Base-by-base conservation (phyloP, 2,888 invertebrate genomes). In the Hedya salicella region DNA sequence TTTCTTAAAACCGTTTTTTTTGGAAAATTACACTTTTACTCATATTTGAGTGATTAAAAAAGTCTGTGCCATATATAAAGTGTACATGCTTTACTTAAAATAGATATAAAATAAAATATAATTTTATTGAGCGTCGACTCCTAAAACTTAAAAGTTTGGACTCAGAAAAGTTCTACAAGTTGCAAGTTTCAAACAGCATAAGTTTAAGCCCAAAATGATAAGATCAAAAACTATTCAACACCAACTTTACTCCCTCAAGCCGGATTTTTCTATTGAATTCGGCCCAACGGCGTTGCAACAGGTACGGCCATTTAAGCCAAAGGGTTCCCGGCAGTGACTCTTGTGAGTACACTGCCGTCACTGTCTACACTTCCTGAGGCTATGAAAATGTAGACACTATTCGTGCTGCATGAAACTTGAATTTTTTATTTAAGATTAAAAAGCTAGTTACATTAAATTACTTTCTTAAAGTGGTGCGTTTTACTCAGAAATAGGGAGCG, bases 261-360 rank as follows among this genome's bases (percentile, higher is more conserved):
- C 66, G 54, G 61, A 61, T 40, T 54, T 60, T 66, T 36, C 40
- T 61, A 54, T 66, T 61, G 48, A 53, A 54, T 49, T 25, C 63
- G 17, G 46, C 21, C 32, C 48, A 9, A 60, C 50, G 59, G 21
- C n/a, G 14, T 19, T 4, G 61, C 66, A 66, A 66, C 66, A 66
- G 66, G 66, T 66, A 8, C 40, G 59, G 40, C 9, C 39, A 9
- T 53, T 57, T 48, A 48, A 54, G 61, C 61, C 40, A 61, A 66
- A 49, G 61, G 66, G 54, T 66, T 42, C 48, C 17, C 48, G 21
- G 32, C 14, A 52, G 36, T 25, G 32, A 32, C 16, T 48, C 21
- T 39, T 42, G 21, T 25, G 32, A 50, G 17, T 17, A 44, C 46
- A 36, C 25, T 36, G 11, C 36, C 36, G 36, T 9, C 1, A 36